Conservation (phyloP, 2,113 vertebrate genomes). For the Tiliqua scincoides region DNA sequence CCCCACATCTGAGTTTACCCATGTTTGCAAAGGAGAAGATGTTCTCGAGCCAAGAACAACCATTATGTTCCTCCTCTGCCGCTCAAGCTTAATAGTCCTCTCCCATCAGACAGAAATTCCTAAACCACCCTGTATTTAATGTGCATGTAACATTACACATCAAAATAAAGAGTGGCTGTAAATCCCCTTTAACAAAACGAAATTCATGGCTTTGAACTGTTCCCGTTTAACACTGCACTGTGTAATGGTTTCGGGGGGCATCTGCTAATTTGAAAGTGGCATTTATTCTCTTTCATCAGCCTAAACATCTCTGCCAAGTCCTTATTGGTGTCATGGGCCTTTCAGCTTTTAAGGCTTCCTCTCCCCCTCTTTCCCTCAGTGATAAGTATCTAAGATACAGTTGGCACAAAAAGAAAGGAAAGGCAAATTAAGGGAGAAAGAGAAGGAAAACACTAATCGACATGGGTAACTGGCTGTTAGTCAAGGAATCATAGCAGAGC, state of each 20-base stretch:
- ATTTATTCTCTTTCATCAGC: constrained; percentile 66
- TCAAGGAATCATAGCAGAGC: background rate
- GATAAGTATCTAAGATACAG: constrained; percentile 23
- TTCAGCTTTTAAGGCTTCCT: constrained; percentile 3
- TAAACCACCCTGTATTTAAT: background rate
- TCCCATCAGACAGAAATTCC: background rate
- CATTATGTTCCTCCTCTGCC: background rate
- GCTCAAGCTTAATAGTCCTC: background rate
- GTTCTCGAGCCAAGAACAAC: background rate
- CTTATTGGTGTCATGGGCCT: constrained; percentile 44
- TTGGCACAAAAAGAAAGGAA: accelerated
- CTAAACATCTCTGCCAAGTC: constrained; percentile 47
- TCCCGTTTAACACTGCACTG: constrained; percentile 39
- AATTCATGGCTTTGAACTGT: constrained; percentile 47
- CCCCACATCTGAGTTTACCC: background rate
- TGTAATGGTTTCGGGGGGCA: constrained; percentile 57
- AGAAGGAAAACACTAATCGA: background rate
- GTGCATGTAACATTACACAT: background rate
- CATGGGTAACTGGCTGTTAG: background rate
- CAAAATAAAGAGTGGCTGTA: background rate
- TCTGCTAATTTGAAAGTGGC: constrained; percentile 53
- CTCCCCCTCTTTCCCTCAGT: background rate
- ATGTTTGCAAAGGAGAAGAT: no score
- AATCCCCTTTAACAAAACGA: constrained; percentile 40
- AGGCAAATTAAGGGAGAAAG: accelerated